Conservation (phyloP, 2,888 invertebrate species). For the Muschampia plurimacula region DNA sequence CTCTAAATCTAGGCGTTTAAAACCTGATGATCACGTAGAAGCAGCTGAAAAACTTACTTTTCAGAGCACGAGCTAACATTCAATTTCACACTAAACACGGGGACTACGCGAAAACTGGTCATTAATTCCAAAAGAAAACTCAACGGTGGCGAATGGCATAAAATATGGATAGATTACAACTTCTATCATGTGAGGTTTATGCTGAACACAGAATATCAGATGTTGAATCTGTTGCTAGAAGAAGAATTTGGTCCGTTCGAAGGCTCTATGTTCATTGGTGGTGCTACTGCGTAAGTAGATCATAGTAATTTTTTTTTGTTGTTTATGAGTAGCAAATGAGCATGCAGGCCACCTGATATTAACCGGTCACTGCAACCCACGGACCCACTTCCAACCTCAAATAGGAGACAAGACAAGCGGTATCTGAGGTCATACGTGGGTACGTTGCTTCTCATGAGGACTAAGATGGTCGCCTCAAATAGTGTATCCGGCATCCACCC, state of each 20-base stretch:
- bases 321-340: too few relatives aligned
- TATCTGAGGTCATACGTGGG: too few relatives aligned
- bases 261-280: constrained; percentile 97
- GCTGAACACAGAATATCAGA: constrained; percentile 95
- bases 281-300: constrained; percentile 93
- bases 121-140: constrained; percentile 93
- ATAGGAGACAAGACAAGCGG: too few relatives aligned
- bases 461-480: too few relatives aligned
- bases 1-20: too few relatives aligned
- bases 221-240: constrained; percentile 93
- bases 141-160: constrained; percentile 98
- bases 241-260: constrained; percentile 97
- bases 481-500: too few relatives aligned
- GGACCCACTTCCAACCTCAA: too few relatives aligned
- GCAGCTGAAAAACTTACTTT: not conserved
- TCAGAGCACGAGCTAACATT: constrained; percentile 94
- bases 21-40: too few relatives aligned
- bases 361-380: too few relatives aligned
- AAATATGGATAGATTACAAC: constrained; percentile 98
- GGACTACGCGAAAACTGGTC: constrained; percentile 92
- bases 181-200: constrained; percentile 96
- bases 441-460: too few relatives aligned
- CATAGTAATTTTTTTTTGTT: too few relatives aligned
- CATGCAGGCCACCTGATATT: too few relatives aligned
- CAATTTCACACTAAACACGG: constrained; percentile 95